phyloP scores from a whole-genome alignment of 2,797 vertebrate species.

The Hyperoplus lanceolatus region DNA sequence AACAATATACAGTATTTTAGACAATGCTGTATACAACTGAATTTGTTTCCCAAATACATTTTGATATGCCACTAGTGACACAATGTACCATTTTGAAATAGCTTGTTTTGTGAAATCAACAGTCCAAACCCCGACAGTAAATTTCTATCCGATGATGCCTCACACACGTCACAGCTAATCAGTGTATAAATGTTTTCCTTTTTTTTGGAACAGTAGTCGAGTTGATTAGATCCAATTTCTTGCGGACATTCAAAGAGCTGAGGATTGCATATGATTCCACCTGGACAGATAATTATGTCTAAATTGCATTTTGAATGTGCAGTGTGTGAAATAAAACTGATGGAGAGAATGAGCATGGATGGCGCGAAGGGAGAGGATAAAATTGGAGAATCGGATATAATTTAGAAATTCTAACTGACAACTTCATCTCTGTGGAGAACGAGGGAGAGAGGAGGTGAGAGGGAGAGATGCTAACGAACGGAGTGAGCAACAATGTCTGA shows the following conservation, averaged over 20 bases:
- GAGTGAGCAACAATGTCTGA: slow-evolving; percentile 8
- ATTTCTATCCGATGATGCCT: not conserved
- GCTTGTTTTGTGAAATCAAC: not conserved
- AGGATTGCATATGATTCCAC: not conserved
- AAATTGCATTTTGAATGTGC: not conserved
- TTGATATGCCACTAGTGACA: too few relatives aligned
- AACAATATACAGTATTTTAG: too few relatives aligned
- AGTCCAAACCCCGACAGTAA: not conserved
- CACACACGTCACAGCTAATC: not conserved
- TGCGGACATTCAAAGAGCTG: not conserved
- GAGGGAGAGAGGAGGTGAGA: not conserved
- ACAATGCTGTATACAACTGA: too few relatives aligned
- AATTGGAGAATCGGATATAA: not conserved
- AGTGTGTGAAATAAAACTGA: not conserved
- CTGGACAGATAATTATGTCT: not conserved
- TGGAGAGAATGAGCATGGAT: not conserved
- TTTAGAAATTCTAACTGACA: slow-evolving; percentile 10
- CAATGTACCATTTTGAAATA: not conserved
- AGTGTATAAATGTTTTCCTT: too few relatives aligned
- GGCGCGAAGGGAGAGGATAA: not conserved
- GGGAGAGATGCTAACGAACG: slow-evolving; percentile 14
- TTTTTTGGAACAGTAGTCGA: not conserved
- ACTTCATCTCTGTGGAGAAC: slow-evolving; percentile 6
- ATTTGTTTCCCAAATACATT: too few relatives aligned
- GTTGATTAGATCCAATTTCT: not conserved